Conservation (phyloP, 1,140 invertebrate species). For the Ostrea denselamellosa region DNA sequence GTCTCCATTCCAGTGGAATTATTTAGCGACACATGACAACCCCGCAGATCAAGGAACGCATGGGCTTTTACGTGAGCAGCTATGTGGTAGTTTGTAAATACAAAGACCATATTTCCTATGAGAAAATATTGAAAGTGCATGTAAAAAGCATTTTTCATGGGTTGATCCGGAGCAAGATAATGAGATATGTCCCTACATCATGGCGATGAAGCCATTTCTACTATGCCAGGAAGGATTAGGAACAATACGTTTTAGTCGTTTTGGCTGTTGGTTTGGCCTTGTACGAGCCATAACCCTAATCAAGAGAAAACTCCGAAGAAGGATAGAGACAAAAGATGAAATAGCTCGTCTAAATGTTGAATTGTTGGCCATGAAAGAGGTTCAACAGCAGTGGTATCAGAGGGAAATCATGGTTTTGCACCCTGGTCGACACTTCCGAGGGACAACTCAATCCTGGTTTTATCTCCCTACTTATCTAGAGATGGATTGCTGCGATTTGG, state of each 20-base stretch:
- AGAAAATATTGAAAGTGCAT: no score
- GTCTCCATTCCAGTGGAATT: slow-evolving; percentile 46
- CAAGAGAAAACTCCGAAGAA: neutral
- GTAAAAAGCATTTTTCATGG: neutral
- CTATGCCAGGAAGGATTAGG: neutral
- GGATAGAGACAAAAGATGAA: neutral
- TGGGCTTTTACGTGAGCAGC: neutral
- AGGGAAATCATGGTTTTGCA: neutral
- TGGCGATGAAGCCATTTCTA: neutral
- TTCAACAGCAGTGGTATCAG: slow-evolving; percentile 7
- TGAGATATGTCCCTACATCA: slow-evolving; percentile 31
- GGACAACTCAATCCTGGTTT: slow-evolving; percentile 39
- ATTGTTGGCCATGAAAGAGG: slow-evolving; percentile 28
- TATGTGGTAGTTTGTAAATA: slow-evolving; percentile 38
- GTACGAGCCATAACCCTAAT: slow-evolving; percentile 33
- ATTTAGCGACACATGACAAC: slow-evolving; percentile 44
- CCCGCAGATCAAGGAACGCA: slow-evolving; percentile 46
- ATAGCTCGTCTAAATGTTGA: neutral
- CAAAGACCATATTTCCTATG: neutral
- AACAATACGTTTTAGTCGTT: neutral
- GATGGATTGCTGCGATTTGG: slow-evolving; percentile 60
- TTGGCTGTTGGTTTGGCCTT: slow-evolving; percentile 28
- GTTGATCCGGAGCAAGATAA: slow-evolving; percentile 40
- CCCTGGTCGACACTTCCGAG: neutral
- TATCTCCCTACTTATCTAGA: slow-evolving; percentile 61